Percentiles rank a stretch among this genome's conserved stretches.
Conservation (phyloP, 2,113 vertebrate genomes). For the Elachura formosa region DNA sequence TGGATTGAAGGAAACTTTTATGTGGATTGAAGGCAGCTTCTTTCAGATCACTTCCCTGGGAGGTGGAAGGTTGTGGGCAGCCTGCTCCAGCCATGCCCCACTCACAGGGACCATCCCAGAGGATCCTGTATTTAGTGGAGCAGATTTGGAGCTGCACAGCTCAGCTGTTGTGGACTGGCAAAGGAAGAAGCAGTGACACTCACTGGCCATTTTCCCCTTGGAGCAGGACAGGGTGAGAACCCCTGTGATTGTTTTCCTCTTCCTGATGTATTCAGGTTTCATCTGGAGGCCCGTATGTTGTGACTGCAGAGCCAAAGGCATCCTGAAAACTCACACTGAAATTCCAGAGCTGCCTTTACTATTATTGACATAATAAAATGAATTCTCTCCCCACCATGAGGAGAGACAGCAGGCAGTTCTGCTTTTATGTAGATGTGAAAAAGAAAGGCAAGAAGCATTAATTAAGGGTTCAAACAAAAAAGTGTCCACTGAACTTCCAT, state of each 20-base stretch:
- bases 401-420: neutral
- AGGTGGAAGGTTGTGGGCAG: neutral
- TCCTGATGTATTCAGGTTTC: neutral
- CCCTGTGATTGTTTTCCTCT: neutral
- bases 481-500: neutral
- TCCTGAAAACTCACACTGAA: neutral
- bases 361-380: neutral
- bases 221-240: neutral
- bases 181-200: neutral
- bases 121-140: neutral
- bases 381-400: neutral
- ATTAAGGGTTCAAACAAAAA: neutral
- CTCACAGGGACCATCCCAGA: neutral
- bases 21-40: accelerated
- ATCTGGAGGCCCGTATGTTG: neutral
- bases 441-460: neutral
- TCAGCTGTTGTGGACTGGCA: neutral
- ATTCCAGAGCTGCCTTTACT: neutral
- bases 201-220: neutral
- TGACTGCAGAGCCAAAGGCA: neutral
- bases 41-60: neutral
- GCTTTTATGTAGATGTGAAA: neutral
- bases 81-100: neutral
- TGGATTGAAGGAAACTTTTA: neutral
- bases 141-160: neutral